phyloP scores from a whole-genome alignment of 2,888 invertebrate species.

The Hydrotaea diabolus region DNA sequence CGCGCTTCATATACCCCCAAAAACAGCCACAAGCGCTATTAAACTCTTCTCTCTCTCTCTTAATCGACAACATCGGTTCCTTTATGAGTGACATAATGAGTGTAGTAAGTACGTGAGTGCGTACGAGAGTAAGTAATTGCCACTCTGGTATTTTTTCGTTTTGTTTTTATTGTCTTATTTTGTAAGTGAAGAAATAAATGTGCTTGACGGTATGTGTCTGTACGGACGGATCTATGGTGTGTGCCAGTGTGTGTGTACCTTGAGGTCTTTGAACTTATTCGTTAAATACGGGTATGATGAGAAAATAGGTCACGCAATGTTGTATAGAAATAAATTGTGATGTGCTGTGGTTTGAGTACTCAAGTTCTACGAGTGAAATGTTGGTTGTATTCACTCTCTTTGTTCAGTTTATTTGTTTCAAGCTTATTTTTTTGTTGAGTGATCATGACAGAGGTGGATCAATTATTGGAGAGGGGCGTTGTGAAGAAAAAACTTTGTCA shows the following conservation, averaged over 20 bases:
- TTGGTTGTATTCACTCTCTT: neutral
- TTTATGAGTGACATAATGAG: neutral
- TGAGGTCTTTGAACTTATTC: constrained; percentile 61
- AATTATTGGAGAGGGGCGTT: no score
- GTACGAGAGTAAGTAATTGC: neutral
- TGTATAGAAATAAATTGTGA: constrained; percentile 46
- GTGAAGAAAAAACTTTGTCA: no score
- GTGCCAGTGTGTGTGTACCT: no score
- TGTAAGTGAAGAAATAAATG: constrained; percentile 20
- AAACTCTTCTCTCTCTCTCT: constrained; percentile 20
- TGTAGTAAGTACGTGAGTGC: neutral
- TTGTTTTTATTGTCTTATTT: constrained; percentile 39
- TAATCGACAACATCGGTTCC: neutral
- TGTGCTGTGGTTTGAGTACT: neutral
- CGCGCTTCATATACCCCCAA: neutral
- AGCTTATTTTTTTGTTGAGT: neutral
- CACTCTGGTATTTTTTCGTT: constrained; percentile 1
- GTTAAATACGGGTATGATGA: constrained; percentile 39
- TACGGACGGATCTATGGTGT: neutral
- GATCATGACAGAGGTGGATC: neutral
- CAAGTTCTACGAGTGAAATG: neutral
- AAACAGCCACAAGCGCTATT: neutral
- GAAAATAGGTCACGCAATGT: constrained; percentile 61
- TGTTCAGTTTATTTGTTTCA: neutral
- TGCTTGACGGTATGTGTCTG: neutral